Evolutionary conservation across 2,888 invertebrate species (phyloP), one percentile per base, ranked within the genome.

Genomic region (Exocentrus adspersus): DNA sequence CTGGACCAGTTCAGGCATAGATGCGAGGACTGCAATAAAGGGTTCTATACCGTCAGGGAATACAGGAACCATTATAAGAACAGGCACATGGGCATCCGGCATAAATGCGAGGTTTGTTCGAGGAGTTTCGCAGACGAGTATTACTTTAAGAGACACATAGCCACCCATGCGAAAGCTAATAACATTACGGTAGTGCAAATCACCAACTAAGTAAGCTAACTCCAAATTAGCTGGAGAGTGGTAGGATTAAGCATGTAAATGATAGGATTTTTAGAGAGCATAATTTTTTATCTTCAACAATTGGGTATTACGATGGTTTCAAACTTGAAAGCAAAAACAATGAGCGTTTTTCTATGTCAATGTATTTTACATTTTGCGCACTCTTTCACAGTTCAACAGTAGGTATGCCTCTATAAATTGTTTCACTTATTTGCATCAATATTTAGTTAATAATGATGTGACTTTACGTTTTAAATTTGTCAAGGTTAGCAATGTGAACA

Each of bases 51-150:
- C 0, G 80, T 82, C 2, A 75, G 82, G 32, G 83, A 82, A 64
- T 82, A 82, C 64, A 74, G 82, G 56, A 82, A 82, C 64, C 83
- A 83, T 70, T 81, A 81, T 62, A 81, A 82, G 64, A 82, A 82
- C 64, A 75, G 82, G 65, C 83, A 83, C 60, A 81, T 82, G 81
- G 83, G 83, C 1, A 81, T 82, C 9, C 71, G 82, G 60, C 81
- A 82, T 69, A 79, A 78, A 54, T 83, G 83, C 62, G 77, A 78
- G 0, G 74, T 78, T 53, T 83, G 83, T 62, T 75, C 75, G n/a
- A 77, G 83, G 48, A 81, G 79, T 21, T 83, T 82, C 60, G 82
- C 82, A 1, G 81, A 82, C 67, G 80, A 82, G 64, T 82, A 82
- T 69, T 82, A 82, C 68, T 82, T 81, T 67, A 82, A 79, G 62